phyloP scores from a whole-genome alignment of 2,888 invertebrate species.

The Macrosiphum euphorbiae region DNA sequence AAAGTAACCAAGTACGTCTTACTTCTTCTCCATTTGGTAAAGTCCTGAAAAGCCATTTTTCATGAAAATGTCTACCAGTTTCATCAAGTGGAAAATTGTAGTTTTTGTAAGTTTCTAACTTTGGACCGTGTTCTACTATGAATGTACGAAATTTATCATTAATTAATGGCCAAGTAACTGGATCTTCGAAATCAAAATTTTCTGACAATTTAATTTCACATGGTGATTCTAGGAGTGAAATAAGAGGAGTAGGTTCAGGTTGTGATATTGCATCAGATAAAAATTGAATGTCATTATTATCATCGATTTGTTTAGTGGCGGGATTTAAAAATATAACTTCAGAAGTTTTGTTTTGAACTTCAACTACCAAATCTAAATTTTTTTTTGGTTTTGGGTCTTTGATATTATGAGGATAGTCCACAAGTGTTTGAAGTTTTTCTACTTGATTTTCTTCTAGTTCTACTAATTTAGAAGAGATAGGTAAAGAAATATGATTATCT shows the following conservation, averaged over 20 bases:
- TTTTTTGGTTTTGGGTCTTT: not conserved
- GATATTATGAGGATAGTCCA: not conserved
- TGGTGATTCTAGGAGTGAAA: slow-evolving; percentile 21
- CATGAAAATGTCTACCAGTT: slow-evolving; percentile 29
- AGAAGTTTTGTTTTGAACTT: slow-evolving; percentile 12
- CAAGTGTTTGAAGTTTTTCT: not conserved
- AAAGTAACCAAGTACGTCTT: slow-evolving; percentile 31
- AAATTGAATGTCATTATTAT: slow-evolving; percentile 21
- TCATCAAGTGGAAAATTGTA: slow-evolving; percentile 45
- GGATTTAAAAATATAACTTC: not conserved
- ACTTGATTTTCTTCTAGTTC: not conserved
- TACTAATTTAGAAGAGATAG: slow-evolving; percentile 15
- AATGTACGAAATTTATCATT: slow-evolving; percentile 24
- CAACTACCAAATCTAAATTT: not conserved
- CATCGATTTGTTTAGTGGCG: not conserved
- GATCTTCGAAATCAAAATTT: slow-evolving; percentile 29
- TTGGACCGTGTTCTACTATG: slow-evolving; percentile 26
- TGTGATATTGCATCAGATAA: not conserved
- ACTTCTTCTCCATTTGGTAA: slow-evolving; percentile 41
- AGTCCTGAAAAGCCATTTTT: slow-evolving; percentile 38
- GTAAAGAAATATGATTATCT: not conserved
- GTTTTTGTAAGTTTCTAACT: slow-evolving; percentile 25
- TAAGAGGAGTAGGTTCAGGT: not conserved
- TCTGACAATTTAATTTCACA: slow-evolving; percentile 20
- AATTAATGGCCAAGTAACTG: slow-evolving; percentile 27